Conservation (phyloP, 2,113 vertebrate genomes). For the Casuarius casuarius region DNA sequence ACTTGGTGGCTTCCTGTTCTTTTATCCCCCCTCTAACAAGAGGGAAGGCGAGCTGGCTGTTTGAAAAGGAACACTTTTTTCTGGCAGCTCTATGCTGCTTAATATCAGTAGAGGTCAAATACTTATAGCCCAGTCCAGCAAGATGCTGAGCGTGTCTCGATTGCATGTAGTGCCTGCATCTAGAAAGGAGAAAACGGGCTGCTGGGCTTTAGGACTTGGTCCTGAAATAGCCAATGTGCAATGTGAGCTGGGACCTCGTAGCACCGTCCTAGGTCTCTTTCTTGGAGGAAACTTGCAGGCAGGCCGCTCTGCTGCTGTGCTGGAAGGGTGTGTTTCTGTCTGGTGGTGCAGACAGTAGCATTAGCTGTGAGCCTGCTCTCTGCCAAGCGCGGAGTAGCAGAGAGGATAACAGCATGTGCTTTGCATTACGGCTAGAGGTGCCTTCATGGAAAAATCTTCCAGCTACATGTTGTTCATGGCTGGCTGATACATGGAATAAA, state of each 20-base stretch:
- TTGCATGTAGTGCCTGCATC: neutral
- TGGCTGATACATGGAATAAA: neutral
- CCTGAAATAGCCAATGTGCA: neutral
- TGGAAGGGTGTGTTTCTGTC: constrained; percentile 61
- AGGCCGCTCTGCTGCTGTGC: neutral
- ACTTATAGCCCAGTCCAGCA: neutral
- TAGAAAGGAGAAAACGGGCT: neutral
- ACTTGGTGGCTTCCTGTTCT: neutral
- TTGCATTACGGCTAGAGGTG: constrained; percentile 81
- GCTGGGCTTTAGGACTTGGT: neutral
- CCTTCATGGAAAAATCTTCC: constrained; percentile 76
- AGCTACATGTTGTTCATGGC: constrained; percentile 34
- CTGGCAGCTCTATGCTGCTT: neutral
- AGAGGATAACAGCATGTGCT: constrained; percentile 83
- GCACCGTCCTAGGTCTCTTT: neutral
- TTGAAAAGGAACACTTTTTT: neutral
- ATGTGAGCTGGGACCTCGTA: neutral
- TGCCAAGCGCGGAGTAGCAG: constrained; percentile 80
- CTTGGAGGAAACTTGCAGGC: neutral
- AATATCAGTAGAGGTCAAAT: neutral
- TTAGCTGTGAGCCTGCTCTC: constrained; percentile 63
- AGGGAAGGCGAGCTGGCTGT: neutral
- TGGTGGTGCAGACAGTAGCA: constrained; percentile 74
- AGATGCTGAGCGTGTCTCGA: neutral
- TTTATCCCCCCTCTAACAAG: neutral